A percentile compares a stretch with the other conserved stretches of the same genome.
phyloP scores from a whole-genome alignment of 2,113 vertebrate genomes.

The Microcebus murinus region DNA sequence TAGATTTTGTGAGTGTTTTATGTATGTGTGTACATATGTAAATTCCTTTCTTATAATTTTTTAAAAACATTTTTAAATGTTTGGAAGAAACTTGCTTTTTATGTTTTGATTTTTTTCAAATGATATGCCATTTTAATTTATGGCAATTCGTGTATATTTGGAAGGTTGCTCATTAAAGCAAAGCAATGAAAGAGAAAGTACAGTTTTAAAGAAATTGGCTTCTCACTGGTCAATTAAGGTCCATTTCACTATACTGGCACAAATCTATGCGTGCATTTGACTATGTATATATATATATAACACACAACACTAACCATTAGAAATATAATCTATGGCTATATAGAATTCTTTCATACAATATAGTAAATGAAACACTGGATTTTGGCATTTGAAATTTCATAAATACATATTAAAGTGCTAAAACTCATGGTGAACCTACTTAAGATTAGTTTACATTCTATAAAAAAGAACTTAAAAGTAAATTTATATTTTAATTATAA shows the following conservation, averaged over 20 bases:
- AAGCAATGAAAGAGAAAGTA: slow-evolving; percentile 56
- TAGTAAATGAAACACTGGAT: background rate
- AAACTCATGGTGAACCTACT: background rate
- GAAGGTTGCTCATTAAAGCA: background rate
- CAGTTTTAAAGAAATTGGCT: slow-evolving; percentile 45
- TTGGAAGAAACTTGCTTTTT: slow-evolving; percentile 24
- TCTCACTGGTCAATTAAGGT: slow-evolving; percentile 37
- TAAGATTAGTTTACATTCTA: background rate
- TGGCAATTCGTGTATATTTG: slow-evolving; percentile 20
- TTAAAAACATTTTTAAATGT: background rate
- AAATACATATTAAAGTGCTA: slow-evolving; percentile 16
- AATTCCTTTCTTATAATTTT: background rate
- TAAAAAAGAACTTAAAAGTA: slow-evolving; percentile 50
- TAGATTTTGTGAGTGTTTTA: background rate
- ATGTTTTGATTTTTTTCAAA: slow-evolving; percentile 61
- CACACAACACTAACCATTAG: background rate
- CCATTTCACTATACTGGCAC: slow-evolving; percentile 40
- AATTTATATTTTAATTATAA: slow-evolving; percentile 60
- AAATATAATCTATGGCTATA: background rate
- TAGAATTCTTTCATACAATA: background rate
- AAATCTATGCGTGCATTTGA: slow-evolving; percentile 49
- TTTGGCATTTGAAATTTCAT: slow-evolving; percentile 33
- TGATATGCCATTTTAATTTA: slow-evolving; percentile 47
- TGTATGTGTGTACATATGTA: background rate
- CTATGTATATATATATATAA: background rate